Conservation (phyloP, 2,888 invertebrate genomes). For the Siphonodentalium dalli region DNA sequence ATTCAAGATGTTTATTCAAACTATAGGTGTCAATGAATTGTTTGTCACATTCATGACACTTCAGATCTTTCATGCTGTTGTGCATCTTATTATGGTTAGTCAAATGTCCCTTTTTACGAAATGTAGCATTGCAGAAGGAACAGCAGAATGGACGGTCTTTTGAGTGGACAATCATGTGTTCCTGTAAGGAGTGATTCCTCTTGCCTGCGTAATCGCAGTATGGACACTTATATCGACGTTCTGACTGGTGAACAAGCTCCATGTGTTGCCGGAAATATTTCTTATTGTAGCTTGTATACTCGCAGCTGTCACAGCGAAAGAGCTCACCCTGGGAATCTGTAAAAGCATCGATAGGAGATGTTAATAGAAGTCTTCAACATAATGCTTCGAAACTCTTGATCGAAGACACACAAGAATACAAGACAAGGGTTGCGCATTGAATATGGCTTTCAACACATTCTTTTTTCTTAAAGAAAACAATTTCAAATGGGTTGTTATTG, state of each 20-base stretch:
- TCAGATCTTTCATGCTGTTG: conserved; percentile 34
- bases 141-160: conserved; percentile 58
- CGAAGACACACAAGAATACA: too few relatives aligned
- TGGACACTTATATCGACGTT: conserved; percentile 60
- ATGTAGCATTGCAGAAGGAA: conserved; percentile 59
- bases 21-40: too few relatives aligned
- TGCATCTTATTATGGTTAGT: conserved; percentile 62
- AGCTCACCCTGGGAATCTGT: too few relatives aligned
- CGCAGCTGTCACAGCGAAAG: conserved; percentile 57
- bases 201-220: conserved; percentile 64
- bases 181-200: conserved; percentile 58
- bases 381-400: too few relatives aligned
- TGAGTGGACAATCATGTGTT: conserved; percentile 61
- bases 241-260: conserved; percentile 58
- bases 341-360: too few relatives aligned
- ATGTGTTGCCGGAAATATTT: conserved; percentile 62
- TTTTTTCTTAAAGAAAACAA: too few relatives aligned
- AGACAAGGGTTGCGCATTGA: too few relatives aligned
- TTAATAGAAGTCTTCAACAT: too few relatives aligned
- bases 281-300: conserved; percentile 60
- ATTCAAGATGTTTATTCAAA: too few relatives aligned
- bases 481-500: too few relatives aligned
- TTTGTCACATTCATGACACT: too few relatives aligned
- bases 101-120: conserved; percentile 62
- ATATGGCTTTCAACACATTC: too few relatives aligned